Evolutionary conservation across 1,140 invertebrate genomes (phyloP), one percentile per base, ranked within the genome.

Genomic region (Drosophila sturtevanti): DNA sequence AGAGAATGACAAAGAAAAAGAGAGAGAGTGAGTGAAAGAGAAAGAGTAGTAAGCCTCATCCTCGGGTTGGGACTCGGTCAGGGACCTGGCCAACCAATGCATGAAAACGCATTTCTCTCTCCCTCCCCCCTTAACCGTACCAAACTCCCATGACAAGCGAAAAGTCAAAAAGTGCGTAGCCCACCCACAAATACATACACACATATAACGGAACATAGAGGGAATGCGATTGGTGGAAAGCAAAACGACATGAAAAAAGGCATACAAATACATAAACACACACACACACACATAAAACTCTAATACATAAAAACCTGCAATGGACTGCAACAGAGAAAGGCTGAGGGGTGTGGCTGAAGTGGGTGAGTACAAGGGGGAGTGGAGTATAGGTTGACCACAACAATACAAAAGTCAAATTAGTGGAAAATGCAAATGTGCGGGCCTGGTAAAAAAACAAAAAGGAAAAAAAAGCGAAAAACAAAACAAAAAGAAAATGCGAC

Each of bases 161-260:
- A 89, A 89, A 89, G 84, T 80, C 77, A 89, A 89, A 89, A 89
- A 89, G 84, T 89, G 84, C 84, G 84, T 89, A 89, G 72, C 63
- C 38, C 63, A 76, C 56, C 70, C 76, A 71, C 66, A 67, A 48
- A 56, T 48, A 58, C 51, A 70, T 56, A 63, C 63, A 70, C 62
- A 65, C 24, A 72, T 21, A 55, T 52, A 59, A 44, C 38, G 44
- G 34, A 24, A 52, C 60, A 48, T 65, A 78, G 78, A 72, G 84
- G 85, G 68, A 89, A 81, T 91, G 90, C 90, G 90, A 91, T 91
- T 91, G 90, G 90, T 90, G 90, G 82, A 90, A 79, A 85, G 74
- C 69, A 89, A 89, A 89, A 85, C 52, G 80, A 89, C 60, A 56
- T 77, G 67, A 72, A 89, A 86, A 80, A 82, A 48, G 41, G 27